A percentile compares a stretch with the other conserved stretches of the same genome.
Conservation (phyloP, 2,797 vertebrate genomes). For the Molossus alvarezi region DNA sequence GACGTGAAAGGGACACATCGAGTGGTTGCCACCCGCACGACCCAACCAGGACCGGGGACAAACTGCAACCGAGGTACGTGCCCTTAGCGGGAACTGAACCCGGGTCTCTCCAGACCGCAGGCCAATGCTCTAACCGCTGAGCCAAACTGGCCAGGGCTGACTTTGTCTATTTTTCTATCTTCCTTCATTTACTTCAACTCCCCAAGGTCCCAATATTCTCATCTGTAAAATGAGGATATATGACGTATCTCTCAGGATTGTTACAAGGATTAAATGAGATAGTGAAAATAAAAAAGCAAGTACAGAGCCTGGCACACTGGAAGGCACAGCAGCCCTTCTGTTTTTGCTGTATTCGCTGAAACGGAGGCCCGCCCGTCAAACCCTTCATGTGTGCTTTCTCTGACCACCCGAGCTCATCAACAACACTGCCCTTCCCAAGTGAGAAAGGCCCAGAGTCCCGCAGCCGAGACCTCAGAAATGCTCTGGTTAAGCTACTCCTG, state of each 20-base stretch:
- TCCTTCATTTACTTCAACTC: background rate
- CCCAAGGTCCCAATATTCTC: background rate
- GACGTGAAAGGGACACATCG: too few relatives aligned
- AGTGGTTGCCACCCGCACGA: too few relatives aligned
- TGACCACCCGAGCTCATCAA: slow-evolving; percentile 33
- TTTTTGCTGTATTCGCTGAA: background rate
- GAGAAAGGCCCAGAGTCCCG: background rate
- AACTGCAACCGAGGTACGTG: too few relatives aligned
- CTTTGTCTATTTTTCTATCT: background rate
- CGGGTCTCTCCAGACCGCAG: too few relatives aligned
- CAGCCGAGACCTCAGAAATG: background rate
- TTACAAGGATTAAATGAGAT: background rate
- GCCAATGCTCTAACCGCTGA: too few relatives aligned
- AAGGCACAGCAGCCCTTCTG: background rate
- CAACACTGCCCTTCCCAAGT: background rate
- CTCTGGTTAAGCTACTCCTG: background rate
- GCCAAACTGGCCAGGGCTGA: background rate
- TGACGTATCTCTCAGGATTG: background rate
- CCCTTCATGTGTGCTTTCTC: background rate
- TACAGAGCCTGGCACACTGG: background rate
- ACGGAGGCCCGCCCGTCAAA: background rate
- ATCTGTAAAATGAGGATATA: background rate
- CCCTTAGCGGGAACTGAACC: too few relatives aligned
- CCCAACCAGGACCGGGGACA: too few relatives aligned
- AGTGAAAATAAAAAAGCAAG: background rate